These are phyloP conservation scores for Tachycineta bicolor DNA, from an alignment of 2,113 vertebrate genomes.

Conservation along the genomic window DNA sequence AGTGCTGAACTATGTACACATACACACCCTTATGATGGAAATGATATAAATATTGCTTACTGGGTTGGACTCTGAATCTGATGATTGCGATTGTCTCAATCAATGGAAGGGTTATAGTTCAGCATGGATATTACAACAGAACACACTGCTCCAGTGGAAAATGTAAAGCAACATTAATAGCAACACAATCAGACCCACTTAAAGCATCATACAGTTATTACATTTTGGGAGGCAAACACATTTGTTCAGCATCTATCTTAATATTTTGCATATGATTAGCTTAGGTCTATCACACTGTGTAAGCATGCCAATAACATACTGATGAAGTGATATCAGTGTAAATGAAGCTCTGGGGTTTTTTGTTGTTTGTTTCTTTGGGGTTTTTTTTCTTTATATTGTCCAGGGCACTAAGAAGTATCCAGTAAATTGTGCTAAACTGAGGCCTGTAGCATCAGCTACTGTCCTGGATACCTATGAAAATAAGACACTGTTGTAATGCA, in stretches of 20 bases:
- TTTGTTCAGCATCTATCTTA: conserved; percentile 34
- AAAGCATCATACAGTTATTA: background rate
- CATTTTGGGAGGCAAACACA: background rate
- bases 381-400: background rate
- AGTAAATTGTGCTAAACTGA: background rate
- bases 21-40: background rate
- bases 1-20: background rate
- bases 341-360: background rate
- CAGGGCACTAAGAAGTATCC: background rate
- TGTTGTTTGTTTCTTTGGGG: accelerated
- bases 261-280: conserved; percentile 42
- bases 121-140: background rate
- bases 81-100: background rate
- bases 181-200: conserved; percentile 24
- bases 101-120: background rate
- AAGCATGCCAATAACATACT: conserved; percentile 19
- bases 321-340: conserved; percentile 3
- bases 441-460: background rate
- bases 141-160: background rate
- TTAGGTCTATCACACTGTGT: background rate
- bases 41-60: background rate
- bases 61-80: background rate
- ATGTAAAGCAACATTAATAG: conserved; percentile 5
- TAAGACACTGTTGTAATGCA: background rate
- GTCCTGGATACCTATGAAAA: background rate